Percentiles rank a stretch among this genome's conserved stretches.
Conservation (phyloP, 2,113 vertebrate genomes). For the Columbina picui region DNA sequence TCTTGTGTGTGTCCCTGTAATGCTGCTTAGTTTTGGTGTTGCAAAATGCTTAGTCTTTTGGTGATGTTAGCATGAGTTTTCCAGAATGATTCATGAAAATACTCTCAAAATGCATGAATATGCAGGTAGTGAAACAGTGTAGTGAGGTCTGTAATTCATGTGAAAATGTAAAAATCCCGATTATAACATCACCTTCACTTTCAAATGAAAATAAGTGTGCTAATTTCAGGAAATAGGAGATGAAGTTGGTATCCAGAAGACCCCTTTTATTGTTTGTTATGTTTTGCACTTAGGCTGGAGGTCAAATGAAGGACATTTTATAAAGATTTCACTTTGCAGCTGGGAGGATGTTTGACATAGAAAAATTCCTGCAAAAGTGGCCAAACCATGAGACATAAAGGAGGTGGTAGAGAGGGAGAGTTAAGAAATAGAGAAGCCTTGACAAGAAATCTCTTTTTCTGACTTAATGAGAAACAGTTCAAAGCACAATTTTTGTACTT, state of each 20-base stretch:
- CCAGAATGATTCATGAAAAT: not conserved
- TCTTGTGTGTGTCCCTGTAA: not conserved
- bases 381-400: not conserved
- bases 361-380: not conserved
- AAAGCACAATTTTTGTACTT: not conserved
- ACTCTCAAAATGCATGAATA: not conserved
- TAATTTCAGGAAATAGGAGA: not conserved
- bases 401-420: not conserved
- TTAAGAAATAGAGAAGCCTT: not conserved
- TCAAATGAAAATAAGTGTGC: not conserved
- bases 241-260: not conserved
- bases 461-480: not conserved
- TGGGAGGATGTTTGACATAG: not conserved
- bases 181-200: not conserved
- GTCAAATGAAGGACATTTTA: not conserved
- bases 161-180: slow-evolving; percentile 9
- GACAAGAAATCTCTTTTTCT: not conserved
- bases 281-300: not conserved
- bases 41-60: not conserved
- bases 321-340: not conserved
- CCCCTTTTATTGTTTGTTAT: not conserved
- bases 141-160: not conserved
- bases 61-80: not conserved
- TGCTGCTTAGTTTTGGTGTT: not conserved
- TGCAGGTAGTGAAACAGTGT: not conserved